phyloP scores from a whole-genome alignment of 2,888 invertebrate genomes.

The Xestia ashworthii region DNA sequence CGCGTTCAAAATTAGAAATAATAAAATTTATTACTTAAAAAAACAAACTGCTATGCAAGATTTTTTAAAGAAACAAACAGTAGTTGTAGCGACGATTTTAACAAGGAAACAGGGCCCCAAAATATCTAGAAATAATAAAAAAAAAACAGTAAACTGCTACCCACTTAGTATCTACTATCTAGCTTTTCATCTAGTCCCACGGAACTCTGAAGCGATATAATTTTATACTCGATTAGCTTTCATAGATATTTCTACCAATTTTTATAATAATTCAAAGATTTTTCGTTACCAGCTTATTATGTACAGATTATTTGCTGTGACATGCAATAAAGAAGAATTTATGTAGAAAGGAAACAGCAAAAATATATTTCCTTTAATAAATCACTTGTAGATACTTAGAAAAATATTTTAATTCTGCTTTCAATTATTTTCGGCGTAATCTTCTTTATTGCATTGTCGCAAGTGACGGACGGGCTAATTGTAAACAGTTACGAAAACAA shows the following conservation, averaged over 20 bases:
- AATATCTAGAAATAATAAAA: slow-evolving; percentile 15
- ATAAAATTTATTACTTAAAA: background rate
- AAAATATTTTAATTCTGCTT: slow-evolving; percentile 7
- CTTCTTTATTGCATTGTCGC: slow-evolving; percentile 64
- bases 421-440: background rate
- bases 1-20: slow-evolving; percentile 27
- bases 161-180: background rate
- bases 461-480: slow-evolving; percentile 67
- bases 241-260: slow-evolving; percentile 71
- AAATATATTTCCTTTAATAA: slow-evolving; percentile 6
- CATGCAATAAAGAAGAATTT: slow-evolving; percentile 62
- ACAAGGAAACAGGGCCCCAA: slow-evolving; percentile 51
- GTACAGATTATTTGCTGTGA: slow-evolving; percentile 58
- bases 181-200: slow-evolving; percentile 45
- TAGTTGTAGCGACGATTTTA: slow-evolving; percentile 22
- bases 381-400: slow-evolving; percentile 44
- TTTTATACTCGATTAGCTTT: slow-evolving; percentile 69
- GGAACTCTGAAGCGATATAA: slow-evolving; percentile 64
- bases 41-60: background rate
- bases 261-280: slow-evolving; percentile 70
- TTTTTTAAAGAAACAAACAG: background rate
- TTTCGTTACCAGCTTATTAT: slow-evolving; percentile 75
- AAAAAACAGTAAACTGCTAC: background rate
- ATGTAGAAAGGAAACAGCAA: slow-evolving; percentile 5
- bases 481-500: slow-evolving; percentile 72